These are phyloP conservation scores for Thymelicus lineola DNA, from an alignment of 2,888 invertebrate genomes.

Conservation along the genomic window DNA sequence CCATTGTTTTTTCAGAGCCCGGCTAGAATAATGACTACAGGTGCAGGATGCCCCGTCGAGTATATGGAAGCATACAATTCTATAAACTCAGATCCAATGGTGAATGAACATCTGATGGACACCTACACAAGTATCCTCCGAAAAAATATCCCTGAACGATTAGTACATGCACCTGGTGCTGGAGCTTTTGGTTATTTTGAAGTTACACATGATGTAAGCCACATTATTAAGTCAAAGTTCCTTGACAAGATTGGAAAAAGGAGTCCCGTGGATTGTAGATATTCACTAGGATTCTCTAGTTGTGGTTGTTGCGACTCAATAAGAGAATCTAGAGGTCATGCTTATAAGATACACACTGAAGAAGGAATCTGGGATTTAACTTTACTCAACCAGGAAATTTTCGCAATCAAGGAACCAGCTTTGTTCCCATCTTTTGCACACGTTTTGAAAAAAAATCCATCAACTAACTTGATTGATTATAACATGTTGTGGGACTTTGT, in stretches of 20 bases:
- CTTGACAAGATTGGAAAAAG: constrained; percentile 90
- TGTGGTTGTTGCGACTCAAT: constrained; percentile 93
- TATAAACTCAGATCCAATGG: constrained; percentile 31
- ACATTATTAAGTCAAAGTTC: constrained; percentile 90
- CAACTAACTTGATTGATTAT: constrained; percentile 66
- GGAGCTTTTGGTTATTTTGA: constrained; percentile 94
- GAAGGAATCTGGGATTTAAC: constrained; percentile 94
- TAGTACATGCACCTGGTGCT: constrained; percentile 95
- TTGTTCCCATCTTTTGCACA: constrained; percentile 73
- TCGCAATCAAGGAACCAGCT: constrained; percentile 80
- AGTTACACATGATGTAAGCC: constrained; percentile 91
- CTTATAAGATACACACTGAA: constrained; percentile 95
- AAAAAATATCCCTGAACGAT: constrained; percentile 95
- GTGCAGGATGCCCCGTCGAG: constrained; percentile 36
- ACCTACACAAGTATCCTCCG: constrained; percentile 90
- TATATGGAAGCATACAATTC: constrained; percentile 2
- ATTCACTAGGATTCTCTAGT: constrained; percentile 88
- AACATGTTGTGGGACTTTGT: constrained; percentile 81
- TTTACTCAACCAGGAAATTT: constrained; percentile 95
- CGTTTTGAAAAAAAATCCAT: constrained; percentile 81
- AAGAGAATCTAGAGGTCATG: constrained; percentile 95
- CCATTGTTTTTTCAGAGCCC: constrained; percentile 34
- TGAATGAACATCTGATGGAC: constrained; percentile 82
- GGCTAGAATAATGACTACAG: constrained; percentile 67
- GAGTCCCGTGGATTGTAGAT: constrained; percentile 90